Conservation (phyloP, 2,888 invertebrate genomes). For the Noctuana brunneofusca region DNA sequence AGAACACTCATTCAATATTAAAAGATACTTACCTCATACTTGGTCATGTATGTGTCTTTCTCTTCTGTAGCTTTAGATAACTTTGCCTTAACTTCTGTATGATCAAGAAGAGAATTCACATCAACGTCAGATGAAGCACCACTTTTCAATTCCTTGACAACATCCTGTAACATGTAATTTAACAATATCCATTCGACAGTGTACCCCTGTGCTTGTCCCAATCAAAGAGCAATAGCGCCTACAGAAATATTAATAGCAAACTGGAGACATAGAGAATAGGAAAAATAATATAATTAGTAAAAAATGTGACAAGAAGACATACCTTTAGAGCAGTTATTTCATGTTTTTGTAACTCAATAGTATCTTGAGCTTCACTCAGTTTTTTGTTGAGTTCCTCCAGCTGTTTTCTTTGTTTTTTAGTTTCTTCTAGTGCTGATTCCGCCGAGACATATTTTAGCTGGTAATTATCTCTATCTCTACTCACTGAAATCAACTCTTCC, state of each 20-base stretch:
- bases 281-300: not conserved
- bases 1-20: no score
- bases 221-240: no score
- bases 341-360: constrained; percentile 71
- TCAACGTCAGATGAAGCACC: constrained; percentile 60
- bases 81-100: constrained; percentile 74
- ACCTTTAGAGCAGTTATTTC: constrained; percentile 73
- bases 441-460: constrained; percentile 76
- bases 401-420: constrained; percentile 80
- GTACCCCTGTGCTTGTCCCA: no score
- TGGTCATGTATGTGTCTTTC: constrained; percentile 58
- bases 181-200: not conserved
- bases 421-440: constrained; percentile 79
- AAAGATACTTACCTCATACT: constrained; percentile 70
- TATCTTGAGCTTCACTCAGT: constrained; percentile 65
- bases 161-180: constrained; percentile 55
- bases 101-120: constrained; percentile 67
- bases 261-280: no score
- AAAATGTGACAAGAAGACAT: not conserved
- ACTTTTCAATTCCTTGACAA: constrained; percentile 65
- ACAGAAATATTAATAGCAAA: no score
- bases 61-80: constrained; percentile 71
- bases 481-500: constrained; percentile 73
- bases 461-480: constrained; percentile 71
- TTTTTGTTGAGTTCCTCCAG: constrained; percentile 79